Evolutionary conservation across 2,888 invertebrate genomes (phyloP).

Genomic region (Anthoptus insignis): DNA sequence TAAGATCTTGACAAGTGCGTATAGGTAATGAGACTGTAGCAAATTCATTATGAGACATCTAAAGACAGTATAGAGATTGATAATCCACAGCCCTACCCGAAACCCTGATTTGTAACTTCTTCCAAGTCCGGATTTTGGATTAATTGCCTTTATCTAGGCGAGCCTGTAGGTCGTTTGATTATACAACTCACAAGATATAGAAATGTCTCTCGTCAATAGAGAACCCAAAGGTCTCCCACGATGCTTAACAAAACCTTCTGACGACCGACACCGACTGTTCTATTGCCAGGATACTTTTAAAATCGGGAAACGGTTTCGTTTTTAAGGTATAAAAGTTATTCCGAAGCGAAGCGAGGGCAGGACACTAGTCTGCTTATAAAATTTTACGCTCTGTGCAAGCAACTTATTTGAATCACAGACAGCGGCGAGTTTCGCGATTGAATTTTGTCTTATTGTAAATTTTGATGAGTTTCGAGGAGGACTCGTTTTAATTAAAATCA

Average conservation of each 20-base stretch:
- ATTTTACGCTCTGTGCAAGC: constrained; percentile 52
- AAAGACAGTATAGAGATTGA: not conserved
- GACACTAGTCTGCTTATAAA: too few species aligned
- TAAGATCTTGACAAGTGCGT: too few species aligned
- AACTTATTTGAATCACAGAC: constrained; percentile 63
- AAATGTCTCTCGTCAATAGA: too few species aligned
- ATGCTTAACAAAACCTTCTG: too few species aligned
- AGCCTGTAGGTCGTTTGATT: constrained; percentile 37
- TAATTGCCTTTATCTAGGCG: constrained; percentile 62
- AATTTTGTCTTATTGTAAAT: constrained; percentile 72
- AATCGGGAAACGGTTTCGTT: too few species aligned
- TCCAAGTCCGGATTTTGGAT: constrained; percentile 61
- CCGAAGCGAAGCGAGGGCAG: too few species aligned
- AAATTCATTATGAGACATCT: too few species aligned
- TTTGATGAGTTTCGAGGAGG: constrained; percentile 61
- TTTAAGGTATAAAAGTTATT: too few species aligned
- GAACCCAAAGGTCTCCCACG: too few species aligned
- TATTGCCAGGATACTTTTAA: too few species aligned
- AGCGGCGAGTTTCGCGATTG: constrained; percentile 55
- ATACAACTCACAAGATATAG: constrained; percentile 2
- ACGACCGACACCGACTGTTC: too few species aligned
- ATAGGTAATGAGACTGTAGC: too few species aligned
- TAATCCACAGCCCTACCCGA: constrained; percentile 24
- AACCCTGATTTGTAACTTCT: constrained; percentile 65
- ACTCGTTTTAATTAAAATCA: constrained; percentile 62